These are phyloP conservation scores for Lomographa bimaculata DNA, from an alignment of 2,888 invertebrate genomes.

Conservation along the genomic window DNA sequence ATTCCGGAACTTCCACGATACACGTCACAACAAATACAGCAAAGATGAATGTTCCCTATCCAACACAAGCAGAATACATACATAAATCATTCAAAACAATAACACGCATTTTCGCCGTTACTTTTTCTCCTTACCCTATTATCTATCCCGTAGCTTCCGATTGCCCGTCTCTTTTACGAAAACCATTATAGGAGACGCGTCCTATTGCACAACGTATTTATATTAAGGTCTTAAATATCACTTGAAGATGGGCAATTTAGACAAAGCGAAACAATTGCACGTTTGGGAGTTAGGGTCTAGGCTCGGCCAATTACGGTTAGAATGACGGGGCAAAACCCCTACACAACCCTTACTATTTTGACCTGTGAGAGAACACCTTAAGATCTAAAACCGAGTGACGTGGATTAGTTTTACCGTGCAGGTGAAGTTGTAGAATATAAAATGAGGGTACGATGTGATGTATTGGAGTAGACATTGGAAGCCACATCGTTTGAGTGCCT, in stretches of 20 bases:
- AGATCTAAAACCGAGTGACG: conserved; percentile 6
- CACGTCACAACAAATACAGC: conserved; percentile 27
- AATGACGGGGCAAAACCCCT: conserved; percentile 24
- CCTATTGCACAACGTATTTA: conserved; percentile 12
- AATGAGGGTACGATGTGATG: conserved; percentile 29
- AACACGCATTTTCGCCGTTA: conserved; percentile 20
- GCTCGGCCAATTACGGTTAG: conserved; percentile 23
- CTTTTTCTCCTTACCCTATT: conserved; percentile 14
- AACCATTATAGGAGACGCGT: conserved; percentile 21
- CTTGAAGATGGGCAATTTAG: conserved; percentile 33
- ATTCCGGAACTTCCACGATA: conserved; percentile 16
- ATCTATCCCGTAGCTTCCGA: conserved; percentile 12
- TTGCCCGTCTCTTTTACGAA: conserved; percentile 13
- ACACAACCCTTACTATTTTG: conserved; percentile 11
- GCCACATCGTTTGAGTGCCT: conserved; percentile 17
- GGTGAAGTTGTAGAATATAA: conserved; percentile 24
- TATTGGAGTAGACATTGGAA: conserved; percentile 29
- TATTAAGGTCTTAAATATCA: conserved; percentile 31
- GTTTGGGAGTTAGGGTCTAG: conserved; percentile 24
- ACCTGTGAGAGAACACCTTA: conserved; percentile 5
- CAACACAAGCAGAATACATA: conserved; percentile 13
- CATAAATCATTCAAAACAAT: conserved; percentile 29
- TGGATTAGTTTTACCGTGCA: conserved; percentile 4
- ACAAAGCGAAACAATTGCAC: conserved; percentile 35
- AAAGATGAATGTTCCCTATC: conserved; percentile 21